Conservation (phyloP, 2,888 invertebrate species). For the Acrobeloides nanus region DNA sequence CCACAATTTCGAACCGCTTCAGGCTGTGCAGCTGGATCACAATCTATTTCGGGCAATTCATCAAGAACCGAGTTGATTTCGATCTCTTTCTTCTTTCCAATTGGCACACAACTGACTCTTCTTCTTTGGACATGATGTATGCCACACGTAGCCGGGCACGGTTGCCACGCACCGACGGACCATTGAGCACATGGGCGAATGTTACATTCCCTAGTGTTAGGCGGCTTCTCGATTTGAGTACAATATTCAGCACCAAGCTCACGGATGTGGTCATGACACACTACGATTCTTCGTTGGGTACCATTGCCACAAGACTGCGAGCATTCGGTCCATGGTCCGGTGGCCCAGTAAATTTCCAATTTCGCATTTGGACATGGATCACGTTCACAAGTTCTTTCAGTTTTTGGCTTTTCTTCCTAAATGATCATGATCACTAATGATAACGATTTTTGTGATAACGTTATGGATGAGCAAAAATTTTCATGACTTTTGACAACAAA, state of each 20-base stretch:
- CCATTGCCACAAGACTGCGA: conserved; percentile 56
- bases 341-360: conserved; percentile 34
- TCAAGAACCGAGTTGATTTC: not conserved
- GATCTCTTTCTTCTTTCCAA: conserved; percentile 8
- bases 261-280: conserved; percentile 38
- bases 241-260: conserved; percentile 41
- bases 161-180: conserved; percentile 36
- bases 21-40: conserved; percentile 18
- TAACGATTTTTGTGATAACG: too few relatives aligned
- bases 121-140: conserved; percentile 35
- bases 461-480: conserved; percentile 4
- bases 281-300: conserved; percentile 50
- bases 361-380: conserved; percentile 24
- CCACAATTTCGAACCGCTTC: conserved; percentile 23
- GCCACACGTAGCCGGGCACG: conserved; percentile 49
- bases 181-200: conserved; percentile 39
- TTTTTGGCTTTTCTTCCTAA: conserved; percentile 16
- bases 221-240: conserved; percentile 34
- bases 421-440: too few relatives aligned
- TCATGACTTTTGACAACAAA: too few relatives aligned
- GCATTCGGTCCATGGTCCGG: conserved; percentile 52
- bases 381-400: conserved; percentile 29
- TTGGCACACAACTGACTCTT: conserved; percentile 28
- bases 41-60: conserved; percentile 15
- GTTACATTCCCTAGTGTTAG: conserved; percentile 27